Conservation (phyloP, 2,888 invertebrate species). For the Bursaphelenchus okinawaensis region DNA sequence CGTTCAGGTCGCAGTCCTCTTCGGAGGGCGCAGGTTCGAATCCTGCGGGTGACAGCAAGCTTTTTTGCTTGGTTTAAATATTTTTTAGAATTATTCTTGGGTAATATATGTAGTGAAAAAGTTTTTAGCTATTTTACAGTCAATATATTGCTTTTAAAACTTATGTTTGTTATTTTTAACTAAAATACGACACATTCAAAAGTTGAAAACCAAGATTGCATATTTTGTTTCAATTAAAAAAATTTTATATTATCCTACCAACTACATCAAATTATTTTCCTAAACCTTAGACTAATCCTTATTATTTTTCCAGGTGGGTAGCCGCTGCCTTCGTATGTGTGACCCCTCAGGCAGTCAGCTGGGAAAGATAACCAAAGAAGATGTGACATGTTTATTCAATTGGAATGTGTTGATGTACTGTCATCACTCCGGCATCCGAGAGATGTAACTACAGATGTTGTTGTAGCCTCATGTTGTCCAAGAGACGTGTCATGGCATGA, state of each 20-base stretch:
- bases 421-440: slow-evolving; percentile 51
- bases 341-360: slow-evolving; percentile 49
- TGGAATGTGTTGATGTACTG: slow-evolving; percentile 57
- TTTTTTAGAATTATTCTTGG: too few relatives aligned
- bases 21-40: not conserved
- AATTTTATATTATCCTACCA: not conserved
- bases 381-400: slow-evolving; percentile 51
- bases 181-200: too few relatives aligned
- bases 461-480: not conserved
- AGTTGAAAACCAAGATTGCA: too few relatives aligned
- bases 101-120: too few relatives aligned
- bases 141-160: too few relatives aligned
- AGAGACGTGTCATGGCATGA: not conserved
- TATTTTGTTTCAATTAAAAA: too few relatives aligned
- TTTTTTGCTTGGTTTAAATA: too few relatives aligned
- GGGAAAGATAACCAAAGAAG: slow-evolving; percentile 50
- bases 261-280: not conserved
- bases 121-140: too few relatives aligned
- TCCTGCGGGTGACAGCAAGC: not conserved
- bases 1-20: not conserved
- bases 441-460: too few relatives aligned
- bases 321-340: slow-evolving; percentile 50
- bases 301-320: slow-evolving; percentile 44
- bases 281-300: not conserved
- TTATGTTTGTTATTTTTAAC: too few relatives aligned